Percentiles rank a stretch among this genome's conserved stretches.
Evolutionary conservation across 2,888 invertebrate species (phyloP).

Genomic region (Lasius platythorax): DNA sequence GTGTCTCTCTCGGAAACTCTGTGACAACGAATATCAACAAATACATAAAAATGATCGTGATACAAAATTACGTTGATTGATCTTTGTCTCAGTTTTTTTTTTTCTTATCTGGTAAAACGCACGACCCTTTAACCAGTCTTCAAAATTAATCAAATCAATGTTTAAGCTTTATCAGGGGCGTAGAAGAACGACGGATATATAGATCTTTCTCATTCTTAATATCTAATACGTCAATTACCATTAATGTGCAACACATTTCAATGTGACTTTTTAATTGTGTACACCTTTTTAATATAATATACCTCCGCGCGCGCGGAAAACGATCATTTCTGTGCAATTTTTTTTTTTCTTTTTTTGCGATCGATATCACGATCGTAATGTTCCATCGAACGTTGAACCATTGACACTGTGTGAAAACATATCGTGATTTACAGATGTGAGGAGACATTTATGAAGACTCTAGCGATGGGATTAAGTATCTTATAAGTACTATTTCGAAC

Average conservation of each 20-base stretch:
- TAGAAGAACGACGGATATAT: neutral
- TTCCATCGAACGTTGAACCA: conserved; percentile 7
- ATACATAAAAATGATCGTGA: conserved; percentile 63
- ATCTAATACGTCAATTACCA: conserved; percentile 3
- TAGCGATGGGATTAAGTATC: too few relatives aligned
- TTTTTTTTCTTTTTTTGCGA: neutral
- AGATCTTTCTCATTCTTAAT: conserved; percentile 7
- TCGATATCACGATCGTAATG: conserved; percentile 32
- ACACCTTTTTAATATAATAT: neutral
- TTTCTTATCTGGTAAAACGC: conserved; percentile 43
- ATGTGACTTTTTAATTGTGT: conserved; percentile 21
- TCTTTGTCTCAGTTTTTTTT: conserved; percentile 26
- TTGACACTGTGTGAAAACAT: conserved; percentile 35
- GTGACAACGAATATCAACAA: conserved; percentile 11
- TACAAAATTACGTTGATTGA: conserved; percentile 10
- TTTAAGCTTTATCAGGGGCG: conserved; percentile 2
- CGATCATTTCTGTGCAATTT: conserved; percentile 34
- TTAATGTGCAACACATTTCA: conserved; percentile 17
- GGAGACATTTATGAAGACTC: conserved; percentile 38
- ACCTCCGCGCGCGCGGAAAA: conserved; percentile 12
- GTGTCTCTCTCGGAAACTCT: neutral
- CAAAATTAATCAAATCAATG: conserved; percentile 14
- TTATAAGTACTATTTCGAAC: too few relatives aligned
- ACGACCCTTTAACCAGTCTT: conserved; percentile 77
- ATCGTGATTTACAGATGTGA: conserved; percentile 39